These are phyloP conservation scores for Neopelma chrysocephalum DNA, from an alignment of 2,797 vertebrate species.

Conservation along the genomic window DNA sequence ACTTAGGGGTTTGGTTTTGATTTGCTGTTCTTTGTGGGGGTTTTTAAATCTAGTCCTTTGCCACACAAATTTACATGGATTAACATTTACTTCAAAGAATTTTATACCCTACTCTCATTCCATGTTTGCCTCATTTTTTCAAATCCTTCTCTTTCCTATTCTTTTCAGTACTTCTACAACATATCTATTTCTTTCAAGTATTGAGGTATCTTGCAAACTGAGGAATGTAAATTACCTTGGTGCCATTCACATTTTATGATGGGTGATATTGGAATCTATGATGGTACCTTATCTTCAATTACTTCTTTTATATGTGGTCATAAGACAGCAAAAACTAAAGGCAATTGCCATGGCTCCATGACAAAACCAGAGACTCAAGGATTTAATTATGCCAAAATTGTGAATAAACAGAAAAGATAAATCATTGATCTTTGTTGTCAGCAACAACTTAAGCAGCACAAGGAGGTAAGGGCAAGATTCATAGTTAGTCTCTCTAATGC, in stretches of 20 bases:
- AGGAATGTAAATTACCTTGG: background rate
- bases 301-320: background rate
- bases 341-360: background rate
- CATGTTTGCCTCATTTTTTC: background rate
- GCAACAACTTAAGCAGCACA: background rate
- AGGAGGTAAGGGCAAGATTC: background rate
- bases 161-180: background rate
- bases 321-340: background rate
- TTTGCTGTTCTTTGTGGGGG: background rate
- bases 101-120: background rate
- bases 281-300: background rate
- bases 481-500: background rate
- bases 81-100: background rate
- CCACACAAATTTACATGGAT: background rate
- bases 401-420: background rate
- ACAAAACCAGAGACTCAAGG: background rate
- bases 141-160: background rate
- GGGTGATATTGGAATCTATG: background rate
- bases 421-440: background rate
- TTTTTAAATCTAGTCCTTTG: background rate
- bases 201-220: background rate
- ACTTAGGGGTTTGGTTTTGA: background rate
- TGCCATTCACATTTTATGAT: background rate
- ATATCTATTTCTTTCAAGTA: background rate
- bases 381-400: background rate